Evolutionary conservation across 2,797 vertebrate species (phyloP).

Genomic region (Knipowitschia caucasica): DNA sequence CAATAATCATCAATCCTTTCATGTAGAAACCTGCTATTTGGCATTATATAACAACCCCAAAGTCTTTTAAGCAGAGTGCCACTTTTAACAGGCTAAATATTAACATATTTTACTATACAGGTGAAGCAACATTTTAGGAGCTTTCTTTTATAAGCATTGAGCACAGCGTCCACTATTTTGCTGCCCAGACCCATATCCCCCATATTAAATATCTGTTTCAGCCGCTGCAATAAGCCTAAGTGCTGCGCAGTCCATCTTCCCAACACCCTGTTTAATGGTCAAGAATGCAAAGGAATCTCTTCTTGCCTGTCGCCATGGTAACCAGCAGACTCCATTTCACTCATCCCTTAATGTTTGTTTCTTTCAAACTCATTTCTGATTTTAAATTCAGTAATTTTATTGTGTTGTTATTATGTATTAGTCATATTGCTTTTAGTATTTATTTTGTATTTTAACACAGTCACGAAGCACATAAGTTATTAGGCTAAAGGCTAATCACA

Average conservation of each 20-base stretch:
- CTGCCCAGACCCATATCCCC: conserved; percentile 46
- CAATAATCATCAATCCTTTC: neutral
- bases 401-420: too few species aligned
- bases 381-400: conserved; percentile 48
- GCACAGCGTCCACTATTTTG: conserved; percentile 59
- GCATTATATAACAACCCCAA: neutral
- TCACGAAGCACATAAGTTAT: too few species aligned
- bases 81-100: neutral
- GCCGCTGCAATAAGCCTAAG: conserved; percentile 70
- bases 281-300: conserved; percentile 60
- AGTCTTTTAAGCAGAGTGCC: neutral
- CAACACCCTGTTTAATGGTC: conserved; percentile 58
- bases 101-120: neutral
- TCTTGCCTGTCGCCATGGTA: conserved; percentile 59
- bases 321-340: conserved; percentile 49
- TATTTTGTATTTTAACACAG: too few species aligned
- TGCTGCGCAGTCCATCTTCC: conserved; percentile 63
- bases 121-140: conserved; percentile 11
- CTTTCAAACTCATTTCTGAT: conserved; percentile 50
- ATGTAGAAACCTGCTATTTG: neutral
- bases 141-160: conserved; percentile 33
- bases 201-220: conserved; percentile 63
- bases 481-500: too few species aligned
- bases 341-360: conserved; percentile 7
- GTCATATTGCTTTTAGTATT: too few species aligned